Base-by-base conservation (phyloP, 2,888 invertebrate genomes). In the Polia nebulosa region DNA sequence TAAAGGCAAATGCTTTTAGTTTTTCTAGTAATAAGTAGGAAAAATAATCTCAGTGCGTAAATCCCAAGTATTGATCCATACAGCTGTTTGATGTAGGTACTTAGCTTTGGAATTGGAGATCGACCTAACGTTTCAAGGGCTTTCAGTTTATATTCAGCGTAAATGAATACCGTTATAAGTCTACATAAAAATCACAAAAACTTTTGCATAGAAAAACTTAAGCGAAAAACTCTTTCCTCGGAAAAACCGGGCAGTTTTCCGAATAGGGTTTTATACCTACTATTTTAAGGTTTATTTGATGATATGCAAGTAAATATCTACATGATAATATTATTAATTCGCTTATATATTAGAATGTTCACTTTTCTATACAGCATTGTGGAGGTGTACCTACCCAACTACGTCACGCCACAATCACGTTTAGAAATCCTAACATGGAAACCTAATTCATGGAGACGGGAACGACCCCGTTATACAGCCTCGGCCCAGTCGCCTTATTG, bases 351-450 rank as follows among this genome's bases (percentile, higher is more conserved):
- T n/a, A n/a, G n/a, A n/a, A n/a, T n/a, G n/a, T n/a, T n/a, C n/a
- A n/a, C n/a, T n/a, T n/a, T n/a, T n/a, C n/a, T n/a, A n/a, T n/a
- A n/a, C n/a, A n/a, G n/a, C n/a, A n/a, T n/a, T n/a, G n/a, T 49
- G 15, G 39, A 39, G 47, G 11, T 36, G n/a, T 22, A 44, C 29
- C 29, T 29, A 44, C 44, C n/a, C 27, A 27, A 29, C 29, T 49
- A 57, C 67, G 57, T 75, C 56, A 75, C 27, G 22, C 39, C 22
- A 36, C 20, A 60, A 34, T 32, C 68, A 57, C 25, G 68, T 57
- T 75, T 67, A 75, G 57, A 68, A 75, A 61, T 59, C 29, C 52
- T 68, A 75, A 75, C 60, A 61, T 68, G 69, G 57, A 68, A 53
- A 73, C 60, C 51, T 68, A 61, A 68, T 68, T 61, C 69, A 69